A percentile compares a stretch with the other conserved stretches of the same genome.
Conservation (phyloP, 2,797 vertebrate species). For the Acomys russatus region DNA sequence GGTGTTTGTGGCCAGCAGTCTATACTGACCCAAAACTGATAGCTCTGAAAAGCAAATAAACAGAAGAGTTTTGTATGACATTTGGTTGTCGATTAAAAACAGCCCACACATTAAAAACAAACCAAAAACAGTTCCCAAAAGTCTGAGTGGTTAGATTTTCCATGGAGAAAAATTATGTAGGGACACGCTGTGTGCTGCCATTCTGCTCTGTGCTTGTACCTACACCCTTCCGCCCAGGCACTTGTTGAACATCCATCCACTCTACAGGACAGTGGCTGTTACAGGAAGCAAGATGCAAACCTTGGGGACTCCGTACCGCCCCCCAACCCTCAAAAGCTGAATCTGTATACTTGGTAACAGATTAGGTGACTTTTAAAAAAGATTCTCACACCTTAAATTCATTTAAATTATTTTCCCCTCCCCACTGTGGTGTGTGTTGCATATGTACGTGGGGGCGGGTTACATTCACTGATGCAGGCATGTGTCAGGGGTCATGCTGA, state of each 20-base stretch:
- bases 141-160: neutral
- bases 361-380: neutral
- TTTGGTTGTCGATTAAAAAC: neutral
- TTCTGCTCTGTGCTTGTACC: rapidly evolving
- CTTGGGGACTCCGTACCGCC: neutral
- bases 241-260: too few species aligned
- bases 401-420: neutral
- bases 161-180: neutral
- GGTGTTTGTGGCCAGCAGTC: neutral
- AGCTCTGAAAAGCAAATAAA: neutral
- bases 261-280: neutral
- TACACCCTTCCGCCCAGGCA: rapidly evolving
- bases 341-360: neutral
- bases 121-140: neutral
- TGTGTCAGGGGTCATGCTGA: neutral
- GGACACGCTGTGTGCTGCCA: neutral
- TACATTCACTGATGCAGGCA: neutral
- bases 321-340: neutral
- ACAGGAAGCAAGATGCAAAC: neutral
- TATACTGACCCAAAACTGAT: neutral
- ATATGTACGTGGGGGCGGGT: neutral
- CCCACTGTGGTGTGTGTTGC: neutral
- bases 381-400: neutral
- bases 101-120: neutral
- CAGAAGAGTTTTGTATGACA: neutral